A percentile compares a stretch with the other conserved stretches of the same genome.
Evolutionary conservation across 2,113 vertebrate genomes (phyloP).

Genomic region (Heloderma charlesbogerti): DNA sequence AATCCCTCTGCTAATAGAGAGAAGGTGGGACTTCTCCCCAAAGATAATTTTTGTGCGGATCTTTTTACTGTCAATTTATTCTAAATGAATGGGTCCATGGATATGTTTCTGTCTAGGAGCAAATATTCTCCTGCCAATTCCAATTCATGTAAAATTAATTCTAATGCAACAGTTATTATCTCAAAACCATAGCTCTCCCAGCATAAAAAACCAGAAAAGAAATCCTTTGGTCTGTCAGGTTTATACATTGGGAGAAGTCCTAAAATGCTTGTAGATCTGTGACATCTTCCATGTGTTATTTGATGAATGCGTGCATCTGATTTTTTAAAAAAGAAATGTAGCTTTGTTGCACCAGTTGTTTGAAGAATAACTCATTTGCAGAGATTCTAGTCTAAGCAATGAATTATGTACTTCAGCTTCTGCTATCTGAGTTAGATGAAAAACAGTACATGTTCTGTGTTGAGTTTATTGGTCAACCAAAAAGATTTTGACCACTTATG

Average conservation of each 20-base stretch:
- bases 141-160: constrained; percentile 67
- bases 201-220: constrained; percentile 36
- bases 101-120: constrained; percentile 45
- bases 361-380: constrained; percentile 57
- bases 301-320: constrained; percentile 46
- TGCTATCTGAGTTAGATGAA: constrained; percentile 7
- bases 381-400: constrained; percentile 32
- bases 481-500: background rate
- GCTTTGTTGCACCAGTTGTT: constrained; percentile 55
- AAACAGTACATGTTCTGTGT: too few relatives aligned
- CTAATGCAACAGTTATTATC: constrained; percentile 67
- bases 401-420: background rate
- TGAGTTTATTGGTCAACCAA: background rate
- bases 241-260: constrained; percentile 48
- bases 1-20: background rate
- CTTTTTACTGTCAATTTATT: constrained; percentile 12
- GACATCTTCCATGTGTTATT: constrained; percentile 27
- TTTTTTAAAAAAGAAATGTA: constrained; percentile 55
- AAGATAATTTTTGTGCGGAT: background rate
- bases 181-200: constrained; percentile 58
- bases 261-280: constrained; percentile 53
- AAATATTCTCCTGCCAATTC: constrained; percentile 29
- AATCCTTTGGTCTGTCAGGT: constrained; percentile 59
- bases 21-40: background rate
- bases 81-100: constrained; percentile 33